Conservation (phyloP, 2,113 vertebrate species). For the Lasiurus borealis region DNA sequence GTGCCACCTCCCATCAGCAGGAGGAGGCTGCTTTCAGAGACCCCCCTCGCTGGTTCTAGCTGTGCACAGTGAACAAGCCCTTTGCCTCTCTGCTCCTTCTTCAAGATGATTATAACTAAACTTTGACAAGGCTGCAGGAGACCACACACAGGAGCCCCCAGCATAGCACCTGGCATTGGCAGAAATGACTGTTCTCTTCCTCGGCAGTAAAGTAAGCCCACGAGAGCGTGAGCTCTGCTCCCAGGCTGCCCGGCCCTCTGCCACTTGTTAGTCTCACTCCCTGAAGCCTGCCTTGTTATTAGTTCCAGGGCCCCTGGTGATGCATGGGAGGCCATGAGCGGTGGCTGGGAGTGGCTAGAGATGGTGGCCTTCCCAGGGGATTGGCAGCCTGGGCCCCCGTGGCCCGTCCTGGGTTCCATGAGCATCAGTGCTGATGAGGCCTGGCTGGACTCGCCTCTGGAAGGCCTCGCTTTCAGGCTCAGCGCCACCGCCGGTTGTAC, state of each 20-base stretch:
- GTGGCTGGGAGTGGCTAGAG: neutral
- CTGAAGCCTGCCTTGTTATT: slow-evolving; percentile 44
- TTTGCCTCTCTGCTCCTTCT: neutral
- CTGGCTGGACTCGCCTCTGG: neutral
- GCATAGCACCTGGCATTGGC: neutral
- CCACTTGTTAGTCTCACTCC: slow-evolving; percentile 75
- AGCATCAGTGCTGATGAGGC: fast-evolving
- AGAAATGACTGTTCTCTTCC: neutral
- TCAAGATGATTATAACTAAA: neutral
- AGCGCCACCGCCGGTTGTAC: neutral
- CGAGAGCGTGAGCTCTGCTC: neutral
- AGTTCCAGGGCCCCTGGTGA: slow-evolving; percentile 58
- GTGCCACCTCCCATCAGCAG: neutral
- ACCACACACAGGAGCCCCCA: fast-evolving
- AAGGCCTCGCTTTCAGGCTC: neutral
- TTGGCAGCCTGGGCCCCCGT: fast-evolving
- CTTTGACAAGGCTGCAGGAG: neutral
- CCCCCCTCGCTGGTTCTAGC: neutral
- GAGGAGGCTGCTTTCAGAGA: neutral
- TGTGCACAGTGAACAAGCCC: fast-evolving
- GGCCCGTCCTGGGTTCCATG: neutral
- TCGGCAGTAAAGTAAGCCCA: neutral
- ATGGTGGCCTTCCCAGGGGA: fast-evolving
- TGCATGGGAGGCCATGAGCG: neutral
- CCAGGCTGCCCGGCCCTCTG: slow-evolving; percentile 55